These are phyloP conservation scores for Phoebastria nigripes DNA, from an alignment of 2,797 vertebrate species.

Conservation along the genomic window DNA sequence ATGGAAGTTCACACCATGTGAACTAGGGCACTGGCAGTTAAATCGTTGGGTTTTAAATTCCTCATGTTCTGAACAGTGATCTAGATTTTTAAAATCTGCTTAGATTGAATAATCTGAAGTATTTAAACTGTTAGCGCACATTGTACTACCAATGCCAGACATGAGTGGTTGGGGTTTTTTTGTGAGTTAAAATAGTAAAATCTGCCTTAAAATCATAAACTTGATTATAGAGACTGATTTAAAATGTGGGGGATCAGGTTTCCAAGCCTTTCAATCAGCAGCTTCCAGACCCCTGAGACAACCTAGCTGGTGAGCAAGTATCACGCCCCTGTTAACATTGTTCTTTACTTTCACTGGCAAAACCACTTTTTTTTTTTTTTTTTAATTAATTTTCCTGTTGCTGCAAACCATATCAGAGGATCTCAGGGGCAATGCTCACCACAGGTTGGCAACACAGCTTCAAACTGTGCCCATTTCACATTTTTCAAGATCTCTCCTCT, in stretches of 20 bases:
- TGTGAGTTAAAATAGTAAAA: background rate
- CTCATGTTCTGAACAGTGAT: background rate
- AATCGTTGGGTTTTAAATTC: constrained; percentile 27
- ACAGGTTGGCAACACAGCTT: background rate
- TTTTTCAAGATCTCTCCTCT: background rate
- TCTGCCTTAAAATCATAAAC: background rate
- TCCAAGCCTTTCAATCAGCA: background rate
- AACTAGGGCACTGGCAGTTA: background rate
- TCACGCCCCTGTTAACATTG: background rate
- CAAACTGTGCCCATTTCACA: background rate
- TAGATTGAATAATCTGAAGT: background rate
- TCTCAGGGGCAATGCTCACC: background rate
- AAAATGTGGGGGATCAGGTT: background rate
- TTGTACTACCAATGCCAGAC: background rate
- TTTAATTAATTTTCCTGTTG: background rate
- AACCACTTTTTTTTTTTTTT: background rate
- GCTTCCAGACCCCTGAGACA: background rate
- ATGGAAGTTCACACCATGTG: background rate
- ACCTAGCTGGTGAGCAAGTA: background rate
- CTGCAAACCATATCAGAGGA: background rate
- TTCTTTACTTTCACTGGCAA: background rate
- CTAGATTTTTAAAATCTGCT: background rate
- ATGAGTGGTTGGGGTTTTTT: background rate
- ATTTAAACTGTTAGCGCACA: background rate
- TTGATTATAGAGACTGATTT: background rate